These are phyloP conservation scores for Anthoscopus minutus DNA, from an alignment of 2,113 vertebrate genomes.

Conservation along the genomic window DNA sequence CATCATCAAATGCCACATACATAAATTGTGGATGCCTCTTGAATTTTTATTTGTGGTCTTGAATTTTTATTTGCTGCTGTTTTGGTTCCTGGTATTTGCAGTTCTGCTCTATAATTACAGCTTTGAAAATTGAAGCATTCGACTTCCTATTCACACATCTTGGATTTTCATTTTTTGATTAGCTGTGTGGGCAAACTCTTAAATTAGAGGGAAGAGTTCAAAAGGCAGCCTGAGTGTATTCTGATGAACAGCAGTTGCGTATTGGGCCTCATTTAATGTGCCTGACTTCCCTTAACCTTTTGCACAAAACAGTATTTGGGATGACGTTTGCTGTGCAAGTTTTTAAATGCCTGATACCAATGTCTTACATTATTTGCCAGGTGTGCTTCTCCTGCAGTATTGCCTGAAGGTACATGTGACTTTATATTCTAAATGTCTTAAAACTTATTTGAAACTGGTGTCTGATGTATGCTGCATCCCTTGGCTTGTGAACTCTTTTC, in stretches of 20 bases:
- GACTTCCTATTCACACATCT: neutral
- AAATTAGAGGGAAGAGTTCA: constrained; percentile 32
- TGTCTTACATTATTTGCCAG: neutral
- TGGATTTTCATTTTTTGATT: constrained; percentile 53
- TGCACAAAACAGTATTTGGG: neutral
- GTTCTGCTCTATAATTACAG: constrained; percentile 37
- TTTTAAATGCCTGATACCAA: neutral
- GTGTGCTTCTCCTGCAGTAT: neutral
- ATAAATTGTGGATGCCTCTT: constrained; percentile 28
- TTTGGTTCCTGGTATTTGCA: constrained; percentile 15
- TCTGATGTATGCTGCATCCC: neutral
- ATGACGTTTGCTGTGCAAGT: neutral
- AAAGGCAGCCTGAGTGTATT: constrained; percentile 18
- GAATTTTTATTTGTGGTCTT: constrained; percentile 43
- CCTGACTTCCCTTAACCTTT: neutral
- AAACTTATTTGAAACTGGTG: neutral
- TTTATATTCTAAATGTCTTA: neutral
- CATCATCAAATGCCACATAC: constrained; percentile 3
- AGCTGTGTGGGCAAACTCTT: constrained; percentile 41
- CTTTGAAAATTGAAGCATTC: constrained; percentile 26
- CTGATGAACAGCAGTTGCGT: neutral
- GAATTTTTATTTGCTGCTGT: constrained; percentile 12
- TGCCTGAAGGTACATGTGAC: neutral
- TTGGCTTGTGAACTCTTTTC: neutral
- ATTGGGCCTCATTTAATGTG: neutral